Evolutionary conservation across 2,888 invertebrate genomes (phyloP).

Genomic region (Strigamia transsilvanica): DNA sequence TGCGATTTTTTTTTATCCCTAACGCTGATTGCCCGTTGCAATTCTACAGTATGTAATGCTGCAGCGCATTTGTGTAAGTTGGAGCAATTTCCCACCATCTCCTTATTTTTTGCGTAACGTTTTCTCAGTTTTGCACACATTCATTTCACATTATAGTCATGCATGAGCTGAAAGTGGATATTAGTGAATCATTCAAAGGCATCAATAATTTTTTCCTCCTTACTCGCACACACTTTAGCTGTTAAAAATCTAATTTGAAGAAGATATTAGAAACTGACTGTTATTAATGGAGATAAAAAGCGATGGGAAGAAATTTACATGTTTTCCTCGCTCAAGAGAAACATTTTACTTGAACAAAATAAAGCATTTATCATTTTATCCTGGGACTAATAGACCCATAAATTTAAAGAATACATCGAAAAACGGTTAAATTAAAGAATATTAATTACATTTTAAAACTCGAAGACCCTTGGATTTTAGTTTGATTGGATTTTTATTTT

Average conservation of each 20-base stretch:
- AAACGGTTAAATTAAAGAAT: slow-evolving; percentile 42
- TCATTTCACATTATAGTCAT: slow-evolving; percentile 48
- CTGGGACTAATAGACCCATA: slow-evolving; percentile 34
- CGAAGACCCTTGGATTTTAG: neutral
- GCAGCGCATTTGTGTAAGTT: slow-evolving; percentile 41
- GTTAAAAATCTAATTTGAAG: slow-evolving; percentile 49
- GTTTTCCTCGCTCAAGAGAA: slow-evolving; percentile 38
- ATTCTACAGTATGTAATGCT: slow-evolving; percentile 3
- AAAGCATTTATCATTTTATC: slow-evolving; percentile 44
- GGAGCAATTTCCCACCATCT: slow-evolving; percentile 6
- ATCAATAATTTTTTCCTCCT: slow-evolving; percentile 37
- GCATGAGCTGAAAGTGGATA: slow-evolving; percentile 42
- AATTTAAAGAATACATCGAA: slow-evolving; percentile 16
- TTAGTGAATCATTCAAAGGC: slow-evolving; percentile 48
- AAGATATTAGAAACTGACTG: slow-evolving; percentile 47
- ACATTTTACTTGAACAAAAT: slow-evolving; percentile 36
- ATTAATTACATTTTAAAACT: slow-evolving; percentile 36
- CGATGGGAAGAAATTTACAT: slow-evolving; percentile 46
- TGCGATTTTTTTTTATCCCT: slow-evolving; percentile 40
- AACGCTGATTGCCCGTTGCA: slow-evolving; percentile 48
- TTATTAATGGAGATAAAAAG: slow-evolving; percentile 48
- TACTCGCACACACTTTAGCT: slow-evolving; percentile 36
- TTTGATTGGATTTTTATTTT: slow-evolving; percentile 21
- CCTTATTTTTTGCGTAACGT: slow-evolving; percentile 7
- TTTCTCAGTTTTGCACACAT: slow-evolving; percentile 40